A percentile compares a stretch with the other conserved stretches of the same genome.
phyloP scores from a whole-genome alignment of 2,888 invertebrate species.

The Ophioninae sp. region DNA sequence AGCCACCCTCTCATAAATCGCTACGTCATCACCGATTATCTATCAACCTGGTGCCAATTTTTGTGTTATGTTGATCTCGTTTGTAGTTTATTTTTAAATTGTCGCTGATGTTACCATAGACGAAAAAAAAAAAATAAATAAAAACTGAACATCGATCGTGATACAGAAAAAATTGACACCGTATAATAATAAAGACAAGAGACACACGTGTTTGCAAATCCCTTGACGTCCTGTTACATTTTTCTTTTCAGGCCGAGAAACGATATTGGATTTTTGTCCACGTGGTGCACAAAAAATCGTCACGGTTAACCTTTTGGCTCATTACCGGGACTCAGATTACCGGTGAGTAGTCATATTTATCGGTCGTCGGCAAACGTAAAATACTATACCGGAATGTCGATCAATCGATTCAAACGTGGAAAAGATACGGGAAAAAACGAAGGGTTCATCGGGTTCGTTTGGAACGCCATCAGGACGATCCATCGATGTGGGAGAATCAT shows the following conservation, averaged over 20 bases:
- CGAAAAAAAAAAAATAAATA: constrained; percentile 23
- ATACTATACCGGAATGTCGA: constrained; percentile 68
- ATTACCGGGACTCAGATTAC: constrained; percentile 64
- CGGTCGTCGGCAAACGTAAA: constrained; percentile 58
- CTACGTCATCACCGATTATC: constrained; percentile 54
- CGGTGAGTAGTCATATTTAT: constrained; percentile 50
- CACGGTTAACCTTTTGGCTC: constrained; percentile 57
- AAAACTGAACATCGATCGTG: constrained; percentile 56
- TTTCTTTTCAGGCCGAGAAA: constrained; percentile 56
- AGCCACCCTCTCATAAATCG: constrained; percentile 42
- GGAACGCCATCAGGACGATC: neutral
- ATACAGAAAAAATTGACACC: constrained; percentile 53
- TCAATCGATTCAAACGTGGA: constrained; percentile 31
- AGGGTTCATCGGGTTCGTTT: neutral
- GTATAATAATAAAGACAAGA: constrained; percentile 64
- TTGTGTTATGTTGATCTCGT: neutral
- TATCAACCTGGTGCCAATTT: constrained; percentile 62
- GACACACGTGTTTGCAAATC: constrained; percentile 46
- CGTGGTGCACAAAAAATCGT: constrained; percentile 2
- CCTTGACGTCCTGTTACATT: constrained; percentile 49
- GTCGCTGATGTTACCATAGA: constrained; percentile 8
- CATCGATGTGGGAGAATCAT: constrained; percentile 34
- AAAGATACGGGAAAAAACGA: constrained; percentile 51
- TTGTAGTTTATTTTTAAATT: neutral
- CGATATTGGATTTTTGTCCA: constrained; percentile 49